phyloP scores from a whole-genome alignment of 2,888 invertebrate genomes.

The Drosophila histrio region DNA sequence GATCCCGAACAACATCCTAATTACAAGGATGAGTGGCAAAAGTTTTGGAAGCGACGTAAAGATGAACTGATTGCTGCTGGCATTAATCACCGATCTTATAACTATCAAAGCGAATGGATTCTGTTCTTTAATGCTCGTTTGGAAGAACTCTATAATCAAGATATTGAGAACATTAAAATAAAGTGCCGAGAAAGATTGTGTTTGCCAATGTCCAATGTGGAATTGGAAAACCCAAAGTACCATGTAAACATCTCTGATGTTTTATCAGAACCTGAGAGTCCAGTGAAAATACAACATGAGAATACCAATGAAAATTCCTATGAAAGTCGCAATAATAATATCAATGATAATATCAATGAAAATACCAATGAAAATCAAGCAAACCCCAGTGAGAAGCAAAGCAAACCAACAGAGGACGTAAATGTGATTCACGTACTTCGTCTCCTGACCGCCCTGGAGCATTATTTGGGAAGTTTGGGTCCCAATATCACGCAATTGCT shows the following conservation, averaged over 20 bases:
- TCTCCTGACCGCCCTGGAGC: conserved; percentile 91
- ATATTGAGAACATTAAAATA: conserved; percentile 85
- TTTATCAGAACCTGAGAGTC: neutral
- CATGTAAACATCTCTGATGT: conserved; percentile 86
- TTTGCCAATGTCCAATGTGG: conserved; percentile 83
- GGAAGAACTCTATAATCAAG: conserved; percentile 90
- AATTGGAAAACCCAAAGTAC: conserved; percentile 87
- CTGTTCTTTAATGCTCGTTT: conserved; percentile 91
- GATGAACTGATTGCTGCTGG: conserved; percentile 87
- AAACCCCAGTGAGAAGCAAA: neutral
- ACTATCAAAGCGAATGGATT: conserved; percentile 95
- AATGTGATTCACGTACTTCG: conserved; percentile 88
- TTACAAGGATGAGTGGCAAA: conserved; percentile 94
- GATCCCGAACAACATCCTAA: conserved; percentile 94
- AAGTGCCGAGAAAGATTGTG: conserved; percentile 73
- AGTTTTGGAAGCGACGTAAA: conserved; percentile 93
- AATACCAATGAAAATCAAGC: neutral
- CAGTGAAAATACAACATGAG: neutral
- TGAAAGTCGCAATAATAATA: too few species aligned
- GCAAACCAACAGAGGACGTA: conserved; percentile 46
- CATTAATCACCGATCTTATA: conserved; percentile 89
- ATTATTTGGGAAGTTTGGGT: conserved; percentile 91
- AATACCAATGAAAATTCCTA: too few species aligned
- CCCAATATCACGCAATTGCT: conserved; percentile 89
- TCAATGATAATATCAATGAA: too few species aligned